Conservation (phyloP, 2,113 vertebrate species). For the Corynorhinus townsendii region DNA sequence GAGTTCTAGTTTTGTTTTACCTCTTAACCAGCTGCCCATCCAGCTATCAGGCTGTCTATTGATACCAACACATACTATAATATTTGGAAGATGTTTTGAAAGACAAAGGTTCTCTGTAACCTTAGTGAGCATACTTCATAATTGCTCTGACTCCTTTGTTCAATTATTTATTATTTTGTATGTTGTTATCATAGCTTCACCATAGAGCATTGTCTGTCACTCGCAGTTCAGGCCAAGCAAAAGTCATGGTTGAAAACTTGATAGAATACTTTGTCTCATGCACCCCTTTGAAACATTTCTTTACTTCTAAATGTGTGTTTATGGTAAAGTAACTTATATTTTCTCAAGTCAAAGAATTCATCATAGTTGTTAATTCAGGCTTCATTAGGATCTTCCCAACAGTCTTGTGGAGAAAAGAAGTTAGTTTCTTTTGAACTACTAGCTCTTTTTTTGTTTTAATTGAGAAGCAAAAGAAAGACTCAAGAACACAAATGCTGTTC, state of each 20-base stretch:
- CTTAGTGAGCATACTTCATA: background rate
- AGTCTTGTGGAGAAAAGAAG: background rate
- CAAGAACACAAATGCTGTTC: background rate
- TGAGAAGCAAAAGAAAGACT: background rate
- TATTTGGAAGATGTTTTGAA: background rate
- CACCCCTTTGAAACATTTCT: background rate
- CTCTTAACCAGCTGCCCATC: background rate
- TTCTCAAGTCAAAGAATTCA: background rate
- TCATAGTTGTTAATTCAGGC: background rate
- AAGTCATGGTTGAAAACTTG: background rate
- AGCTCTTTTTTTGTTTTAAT: background rate
- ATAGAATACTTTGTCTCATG: background rate
- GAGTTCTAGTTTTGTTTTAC: background rate
- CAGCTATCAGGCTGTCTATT: background rate
- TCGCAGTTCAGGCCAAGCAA: background rate
- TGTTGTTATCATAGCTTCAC: background rate
- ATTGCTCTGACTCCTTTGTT: background rate
- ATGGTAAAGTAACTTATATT: background rate
- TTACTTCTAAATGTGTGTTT: background rate
- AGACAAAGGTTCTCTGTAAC: background rate
- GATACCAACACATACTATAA: background rate
- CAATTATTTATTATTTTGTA: background rate
- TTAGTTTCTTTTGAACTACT: background rate
- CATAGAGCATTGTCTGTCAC: background rate
- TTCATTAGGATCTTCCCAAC: background rate